phyloP scores from a whole-genome alignment of 2,113 vertebrate species.

The Anser cygnoides region DNA sequence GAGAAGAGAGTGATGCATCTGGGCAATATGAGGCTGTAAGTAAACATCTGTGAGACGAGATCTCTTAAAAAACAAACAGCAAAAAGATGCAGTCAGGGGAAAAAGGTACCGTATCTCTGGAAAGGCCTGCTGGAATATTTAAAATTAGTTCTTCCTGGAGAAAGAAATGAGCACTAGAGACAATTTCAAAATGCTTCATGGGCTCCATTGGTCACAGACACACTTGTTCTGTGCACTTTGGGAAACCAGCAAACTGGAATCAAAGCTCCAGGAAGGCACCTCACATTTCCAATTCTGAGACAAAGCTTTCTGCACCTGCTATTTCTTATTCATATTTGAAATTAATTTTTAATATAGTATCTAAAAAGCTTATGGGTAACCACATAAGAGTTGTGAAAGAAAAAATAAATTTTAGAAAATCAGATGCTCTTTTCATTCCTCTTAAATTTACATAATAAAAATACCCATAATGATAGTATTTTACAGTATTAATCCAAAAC shows the following conservation, averaged over 20 bases:
- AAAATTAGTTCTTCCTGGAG: neutral
- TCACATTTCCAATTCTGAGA: neutral
- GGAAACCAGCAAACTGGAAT: neutral
- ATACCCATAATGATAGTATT: neutral
- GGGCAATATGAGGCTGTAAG: neutral
- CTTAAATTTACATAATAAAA: neutral
- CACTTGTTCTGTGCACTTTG: neutral
- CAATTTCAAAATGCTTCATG: neutral
- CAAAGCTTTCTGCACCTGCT: neutral
- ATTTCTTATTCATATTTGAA: conserved; percentile 35
- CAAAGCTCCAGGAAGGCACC: neutral
- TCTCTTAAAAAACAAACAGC: neutral
- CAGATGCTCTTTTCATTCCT: neutral
- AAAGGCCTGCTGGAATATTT: neutral
- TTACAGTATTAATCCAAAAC: neutral
- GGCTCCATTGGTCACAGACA: neutral
- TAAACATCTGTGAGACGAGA: neutral
- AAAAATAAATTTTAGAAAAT: neutral
- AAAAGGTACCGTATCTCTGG: neutral
- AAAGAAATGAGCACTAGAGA: neutral
- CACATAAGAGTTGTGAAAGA: neutral
- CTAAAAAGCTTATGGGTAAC: neutral
- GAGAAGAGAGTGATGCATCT: neutral
- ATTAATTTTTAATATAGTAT: conserved; percentile 20
- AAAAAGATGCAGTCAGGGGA: neutral